Percentiles rank a stretch among this genome's conserved stretches.
Conservation (phyloP, 2,797 vertebrate genomes). For the Erethizon dorsatum region DNA sequence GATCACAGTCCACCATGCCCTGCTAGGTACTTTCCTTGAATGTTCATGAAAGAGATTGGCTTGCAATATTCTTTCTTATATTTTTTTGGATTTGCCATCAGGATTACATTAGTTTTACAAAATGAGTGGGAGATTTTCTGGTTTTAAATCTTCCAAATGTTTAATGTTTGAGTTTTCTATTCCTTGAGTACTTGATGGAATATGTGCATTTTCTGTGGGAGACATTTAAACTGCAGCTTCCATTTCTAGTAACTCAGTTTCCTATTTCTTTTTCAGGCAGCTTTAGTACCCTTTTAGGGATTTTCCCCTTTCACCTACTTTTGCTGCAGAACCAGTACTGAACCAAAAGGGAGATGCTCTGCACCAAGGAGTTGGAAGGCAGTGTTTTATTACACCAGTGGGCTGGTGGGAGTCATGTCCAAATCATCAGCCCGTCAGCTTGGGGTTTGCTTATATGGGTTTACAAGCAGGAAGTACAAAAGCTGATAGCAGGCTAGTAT, state of each 20-base stretch:
- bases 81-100: background rate
- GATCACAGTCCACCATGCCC: background rate
- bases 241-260: background rate
- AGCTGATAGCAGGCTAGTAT: too few species aligned
- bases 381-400: too few species aligned
- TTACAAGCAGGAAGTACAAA: too few species aligned
- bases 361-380: too few species aligned
- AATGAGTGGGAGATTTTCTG: background rate
- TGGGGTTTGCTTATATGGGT: too few species aligned
- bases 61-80: conserved; percentile 3
- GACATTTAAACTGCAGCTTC: background rate
- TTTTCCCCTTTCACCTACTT: background rate
- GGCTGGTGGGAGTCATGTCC: too few species aligned
- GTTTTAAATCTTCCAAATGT: background rate
- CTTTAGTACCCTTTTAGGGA: background rate
- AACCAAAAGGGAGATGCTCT: too few species aligned
- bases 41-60: background rate
- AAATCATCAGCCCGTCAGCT: too few species aligned
- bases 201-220: background rate
- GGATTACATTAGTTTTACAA: background rate
- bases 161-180: background rate
- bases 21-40: too few species aligned
- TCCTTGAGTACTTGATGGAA: background rate
- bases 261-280: background rate
- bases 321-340: too few species aligned